Conservation (phyloP, 2,113 vertebrate species). For the Upupa epops region DNA sequence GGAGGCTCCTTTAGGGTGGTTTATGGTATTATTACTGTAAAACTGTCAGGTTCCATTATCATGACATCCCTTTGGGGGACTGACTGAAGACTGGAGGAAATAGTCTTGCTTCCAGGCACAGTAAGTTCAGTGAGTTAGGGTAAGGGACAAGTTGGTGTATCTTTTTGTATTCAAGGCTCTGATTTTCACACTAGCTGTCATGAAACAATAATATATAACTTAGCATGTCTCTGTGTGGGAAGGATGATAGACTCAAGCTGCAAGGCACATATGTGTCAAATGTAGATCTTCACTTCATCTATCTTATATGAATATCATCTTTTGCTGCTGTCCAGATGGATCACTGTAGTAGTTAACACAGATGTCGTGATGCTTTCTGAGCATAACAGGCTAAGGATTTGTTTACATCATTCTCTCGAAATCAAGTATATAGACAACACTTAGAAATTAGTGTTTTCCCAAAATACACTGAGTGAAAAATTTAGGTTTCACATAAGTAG, state of each 20-base stretch:
- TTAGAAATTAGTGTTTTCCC: not conserved
- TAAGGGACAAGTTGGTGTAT: slow-evolving; percentile 47
- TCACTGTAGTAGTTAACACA: not conserved
- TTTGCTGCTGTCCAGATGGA: slow-evolving; percentile 4
- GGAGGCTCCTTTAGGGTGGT: slow-evolving; percentile 47
- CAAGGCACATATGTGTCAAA: slow-evolving; percentile 42
- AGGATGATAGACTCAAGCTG: slow-evolving; percentile 38
- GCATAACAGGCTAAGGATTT: not conserved
- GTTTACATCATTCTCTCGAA: not conserved
- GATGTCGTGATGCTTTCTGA: not conserved
- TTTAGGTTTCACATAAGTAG: not conserved
- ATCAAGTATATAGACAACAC: not conserved
- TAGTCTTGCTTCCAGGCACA: slow-evolving; percentile 40
- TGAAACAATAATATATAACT: slow-evolving; percentile 12
- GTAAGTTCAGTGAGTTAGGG: not conserved
- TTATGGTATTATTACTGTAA: slow-evolving; percentile 52
- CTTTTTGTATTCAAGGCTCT: slow-evolving; percentile 9
- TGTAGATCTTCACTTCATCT: not conserved
- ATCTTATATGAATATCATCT: not conserved
- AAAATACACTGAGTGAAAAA: not conserved
- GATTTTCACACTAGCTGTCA: slow-evolving; percentile 63
- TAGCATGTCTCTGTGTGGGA: not conserved
- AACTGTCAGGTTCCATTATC: slow-evolving; percentile 61
- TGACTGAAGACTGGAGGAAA: slow-evolving; percentile 28
- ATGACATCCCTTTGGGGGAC: slow-evolving; percentile 42